These are phyloP conservation scores for Ictalurus furcatus DNA, from an alignment of 2,113 vertebrate species.

Conservation along the genomic window DNA sequence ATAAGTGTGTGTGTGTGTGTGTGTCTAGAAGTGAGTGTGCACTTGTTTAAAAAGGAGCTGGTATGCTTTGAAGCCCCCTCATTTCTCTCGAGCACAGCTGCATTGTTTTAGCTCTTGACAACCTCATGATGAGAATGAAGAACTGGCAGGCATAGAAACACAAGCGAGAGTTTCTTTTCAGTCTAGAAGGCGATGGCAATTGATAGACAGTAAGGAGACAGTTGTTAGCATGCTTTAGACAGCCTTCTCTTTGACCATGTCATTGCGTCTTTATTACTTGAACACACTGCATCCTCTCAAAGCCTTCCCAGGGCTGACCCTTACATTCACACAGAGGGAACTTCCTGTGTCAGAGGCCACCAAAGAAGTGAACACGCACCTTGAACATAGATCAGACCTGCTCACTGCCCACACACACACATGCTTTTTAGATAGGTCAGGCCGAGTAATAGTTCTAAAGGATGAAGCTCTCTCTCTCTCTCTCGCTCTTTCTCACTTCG, in stretches of 20 bases:
- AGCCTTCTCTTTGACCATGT: slow-evolving; percentile 9
- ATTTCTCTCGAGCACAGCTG: slow-evolving; percentile 66
- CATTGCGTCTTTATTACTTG: slow-evolving; percentile 31
- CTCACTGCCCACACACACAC: slow-evolving; percentile 15
- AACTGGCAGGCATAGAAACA: slow-evolving; percentile 61
- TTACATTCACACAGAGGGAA: slow-evolving; percentile 4
- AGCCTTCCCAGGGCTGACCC: slow-evolving; percentile 9
- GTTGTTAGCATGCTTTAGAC: not conserved
- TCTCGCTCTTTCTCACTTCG: not conserved
- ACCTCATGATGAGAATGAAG: slow-evolving; percentile 73
- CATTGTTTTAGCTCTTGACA: slow-evolving; percentile 76
- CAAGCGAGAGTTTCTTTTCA: not conserved
- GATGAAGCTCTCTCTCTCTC: not conserved
- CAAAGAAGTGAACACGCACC: slow-evolving; percentile 59
- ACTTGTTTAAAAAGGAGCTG: slow-evolving; percentile 45
- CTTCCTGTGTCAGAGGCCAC: slow-evolving; percentile 62
- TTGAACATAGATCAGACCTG: slow-evolving; percentile 56
- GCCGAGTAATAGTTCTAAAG: not conserved
- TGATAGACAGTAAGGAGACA: slow-evolving; percentile 4
- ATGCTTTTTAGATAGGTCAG: not conserved
- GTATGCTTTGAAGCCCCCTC: slow-evolving; percentile 75
- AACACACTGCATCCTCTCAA: not conserved
- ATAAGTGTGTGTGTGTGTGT: slow-evolving; percentile 8
- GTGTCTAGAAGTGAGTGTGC: slow-evolving; percentile 14
- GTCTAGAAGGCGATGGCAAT: not conserved